Percentiles rank a stretch among this genome's conserved stretches.
Conservation (phyloP, 1,140 invertebrate genomes). For the Aethina tumida region DNA sequence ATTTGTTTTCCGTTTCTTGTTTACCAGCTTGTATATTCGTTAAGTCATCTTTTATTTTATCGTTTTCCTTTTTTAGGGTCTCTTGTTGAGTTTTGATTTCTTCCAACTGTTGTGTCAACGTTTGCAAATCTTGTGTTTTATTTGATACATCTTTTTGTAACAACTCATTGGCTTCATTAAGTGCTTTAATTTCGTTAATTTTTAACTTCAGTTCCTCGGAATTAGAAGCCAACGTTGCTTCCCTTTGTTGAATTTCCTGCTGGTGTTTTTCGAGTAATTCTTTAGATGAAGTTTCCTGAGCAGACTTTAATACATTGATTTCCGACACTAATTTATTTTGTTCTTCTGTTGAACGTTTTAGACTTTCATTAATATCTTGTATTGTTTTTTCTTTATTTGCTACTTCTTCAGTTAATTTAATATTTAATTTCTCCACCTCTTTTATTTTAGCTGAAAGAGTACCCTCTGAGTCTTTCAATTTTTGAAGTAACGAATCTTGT, state of each 20-base stretch:
- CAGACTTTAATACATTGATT: slow-evolving; percentile 1
- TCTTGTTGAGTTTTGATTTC: background rate
- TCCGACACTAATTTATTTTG: background rate
- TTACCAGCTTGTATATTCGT: background rate
- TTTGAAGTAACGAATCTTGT: too few species aligned
- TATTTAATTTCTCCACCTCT: slow-evolving; percentile 7
- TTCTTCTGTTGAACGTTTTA: background rate
- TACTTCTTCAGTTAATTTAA: slow-evolving; percentile 1
- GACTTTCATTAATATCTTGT: slow-evolving; percentile 3
- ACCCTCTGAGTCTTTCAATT: too few species aligned
- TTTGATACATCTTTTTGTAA: too few species aligned
- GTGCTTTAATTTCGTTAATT: too few species aligned
- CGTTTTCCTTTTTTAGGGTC: slow-evolving; percentile 1
- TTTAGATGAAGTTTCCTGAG: too few species aligned
- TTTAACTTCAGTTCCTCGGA: too few species aligned
- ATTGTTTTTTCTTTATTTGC: slow-evolving; percentile 4
- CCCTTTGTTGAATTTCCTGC: too few species aligned
- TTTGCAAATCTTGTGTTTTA: too few species aligned
- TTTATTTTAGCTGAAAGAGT: slow-evolving; percentile 3
- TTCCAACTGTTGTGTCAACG: slow-evolving; percentile 4
- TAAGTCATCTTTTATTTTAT: background rate
- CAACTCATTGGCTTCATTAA: too few species aligned
- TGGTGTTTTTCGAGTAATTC: too few species aligned
- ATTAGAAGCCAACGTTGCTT: too few species aligned
- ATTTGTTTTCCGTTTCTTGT: slow-evolving; percentile 1